phyloP scores from a whole-genome alignment of 2,888 invertebrate species.

The Eulithis testata region DNA sequence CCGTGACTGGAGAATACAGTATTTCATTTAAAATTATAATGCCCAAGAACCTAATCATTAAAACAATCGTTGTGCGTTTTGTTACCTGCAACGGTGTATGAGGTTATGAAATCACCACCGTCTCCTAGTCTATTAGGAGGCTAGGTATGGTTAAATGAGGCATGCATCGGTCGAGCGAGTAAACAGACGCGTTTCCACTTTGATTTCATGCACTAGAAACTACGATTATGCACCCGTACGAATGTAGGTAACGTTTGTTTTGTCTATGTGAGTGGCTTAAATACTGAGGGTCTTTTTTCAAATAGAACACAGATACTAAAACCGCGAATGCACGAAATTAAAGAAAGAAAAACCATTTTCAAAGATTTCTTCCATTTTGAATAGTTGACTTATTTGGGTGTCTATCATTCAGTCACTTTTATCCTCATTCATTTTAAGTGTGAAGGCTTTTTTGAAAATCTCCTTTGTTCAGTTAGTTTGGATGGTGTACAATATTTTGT shows the following conservation, averaged over 20 bases:
- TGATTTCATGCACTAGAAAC: slow-evolving; percentile 44
- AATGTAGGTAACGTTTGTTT: slow-evolving; percentile 30
- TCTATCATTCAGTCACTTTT: too few species aligned
- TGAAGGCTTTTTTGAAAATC: slow-evolving; percentile 4
- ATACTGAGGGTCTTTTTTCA: too few species aligned
- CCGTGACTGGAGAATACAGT: too few species aligned
- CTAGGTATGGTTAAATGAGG: slow-evolving; percentile 48
- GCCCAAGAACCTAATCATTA: too few species aligned
- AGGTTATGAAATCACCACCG: slow-evolving; percentile 11
- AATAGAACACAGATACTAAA: too few species aligned
- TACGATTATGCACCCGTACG: slow-evolving; percentile 29
- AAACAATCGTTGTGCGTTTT: neutral
- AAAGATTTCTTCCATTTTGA: too few species aligned
- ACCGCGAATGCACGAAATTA: too few species aligned
- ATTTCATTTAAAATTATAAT: too few species aligned
- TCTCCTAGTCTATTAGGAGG: slow-evolving; percentile 23
- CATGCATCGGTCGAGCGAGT: slow-evolving; percentile 32
- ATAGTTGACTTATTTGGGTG: too few species aligned
- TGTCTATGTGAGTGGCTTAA: slow-evolving; percentile 11
- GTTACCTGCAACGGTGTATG: slow-evolving; percentile 5
- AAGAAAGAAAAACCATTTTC: too few species aligned
- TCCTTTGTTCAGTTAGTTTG: slow-evolving; percentile 4
- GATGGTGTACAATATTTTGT: neutral
- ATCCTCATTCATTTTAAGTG: neutral
- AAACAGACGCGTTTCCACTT: slow-evolving; percentile 35